Evolutionary conservation across 2,113 vertebrate species (phyloP).

Genomic region (Amphilophus citrinellus): DNA sequence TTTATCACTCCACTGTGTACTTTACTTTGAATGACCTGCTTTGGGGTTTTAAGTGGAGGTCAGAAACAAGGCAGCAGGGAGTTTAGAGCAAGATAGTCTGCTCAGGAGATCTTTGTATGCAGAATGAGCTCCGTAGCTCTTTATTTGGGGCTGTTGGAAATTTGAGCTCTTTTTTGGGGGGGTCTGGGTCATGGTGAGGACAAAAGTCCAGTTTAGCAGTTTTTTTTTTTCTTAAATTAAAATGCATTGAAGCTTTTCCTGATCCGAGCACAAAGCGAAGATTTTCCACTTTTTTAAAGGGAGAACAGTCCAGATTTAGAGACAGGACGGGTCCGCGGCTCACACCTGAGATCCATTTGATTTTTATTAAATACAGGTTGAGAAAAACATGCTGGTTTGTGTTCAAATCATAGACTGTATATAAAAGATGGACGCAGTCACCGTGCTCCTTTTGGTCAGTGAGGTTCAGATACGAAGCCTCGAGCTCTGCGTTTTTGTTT

Average conservation of each 20-base stretch:
- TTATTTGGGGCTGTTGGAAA: background rate
- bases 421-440: background rate
- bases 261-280: background rate
- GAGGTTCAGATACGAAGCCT: background rate
- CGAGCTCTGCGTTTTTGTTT: too few species aligned
- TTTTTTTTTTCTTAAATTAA: background rate
- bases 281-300: background rate
- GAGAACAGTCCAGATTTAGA: background rate
- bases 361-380: background rate
- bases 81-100: background rate
- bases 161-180: background rate
- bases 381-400: background rate
- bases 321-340: background rate
- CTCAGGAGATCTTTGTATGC: background rate
- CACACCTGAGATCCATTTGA: background rate
- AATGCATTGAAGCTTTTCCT: background rate
- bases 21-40: slow-evolving; percentile 36
- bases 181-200: background rate
- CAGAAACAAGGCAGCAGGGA: slow-evolving; percentile 21
- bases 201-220: background rate
- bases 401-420: background rate
- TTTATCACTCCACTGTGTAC: slow-evolving; percentile 28
- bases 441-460: background rate
- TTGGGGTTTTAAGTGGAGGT: slow-evolving; percentile 37
- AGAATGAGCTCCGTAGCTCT: slow-evolving; percentile 1